Percentiles rank a stretch among this genome's conserved stretches.
Conservation (phyloP, 2,888 invertebrate genomes). For the Sinotaia quadrata region DNA sequence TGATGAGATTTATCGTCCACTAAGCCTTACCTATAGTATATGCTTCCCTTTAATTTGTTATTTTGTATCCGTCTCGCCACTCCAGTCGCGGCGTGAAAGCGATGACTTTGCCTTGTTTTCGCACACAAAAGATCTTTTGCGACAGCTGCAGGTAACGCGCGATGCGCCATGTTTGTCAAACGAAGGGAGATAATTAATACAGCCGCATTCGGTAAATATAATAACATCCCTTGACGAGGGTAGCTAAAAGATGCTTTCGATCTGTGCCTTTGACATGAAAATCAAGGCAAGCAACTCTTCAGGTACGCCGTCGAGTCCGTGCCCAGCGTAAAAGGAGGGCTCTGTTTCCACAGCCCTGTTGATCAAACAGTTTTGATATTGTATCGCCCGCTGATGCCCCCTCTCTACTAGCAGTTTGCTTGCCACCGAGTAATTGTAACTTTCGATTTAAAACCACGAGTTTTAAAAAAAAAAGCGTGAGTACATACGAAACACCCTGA, state of each 20-base stretch:
- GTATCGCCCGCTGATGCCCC: no score
- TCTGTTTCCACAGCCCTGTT: background rate
- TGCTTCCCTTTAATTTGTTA: no score
- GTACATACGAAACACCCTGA: no score
- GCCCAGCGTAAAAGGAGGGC: background rate
- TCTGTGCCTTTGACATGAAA: background rate
- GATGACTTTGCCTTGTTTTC: slow-evolving; percentile 9
- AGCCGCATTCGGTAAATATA: slow-evolving; percentile 14
- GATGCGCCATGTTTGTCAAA: slow-evolving; percentile 21
- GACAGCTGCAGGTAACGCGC: slow-evolving; percentile 13
- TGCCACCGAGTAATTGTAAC: no score
- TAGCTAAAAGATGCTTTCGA: slow-evolving; percentile 5
- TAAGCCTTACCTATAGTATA: no score
- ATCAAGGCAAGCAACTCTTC: background rate
- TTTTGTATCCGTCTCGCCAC: no score
- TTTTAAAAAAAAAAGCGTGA: no score
- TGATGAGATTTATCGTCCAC: no score
- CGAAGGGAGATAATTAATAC: slow-evolving; percentile 23
- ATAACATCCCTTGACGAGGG: background rate
- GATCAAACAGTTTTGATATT: slow-evolving; percentile 2
- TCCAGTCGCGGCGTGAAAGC: no score
- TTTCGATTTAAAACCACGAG: no score
- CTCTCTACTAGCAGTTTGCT: no score
- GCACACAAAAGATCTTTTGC: slow-evolving; percentile 7
- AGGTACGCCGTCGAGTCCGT: background rate